A percentile compares a stretch with the other conserved stretches of the same genome.
Evolutionary conservation across 2,888 invertebrate species (phyloP).

Genomic region (Sussaba pulchella): DNA sequence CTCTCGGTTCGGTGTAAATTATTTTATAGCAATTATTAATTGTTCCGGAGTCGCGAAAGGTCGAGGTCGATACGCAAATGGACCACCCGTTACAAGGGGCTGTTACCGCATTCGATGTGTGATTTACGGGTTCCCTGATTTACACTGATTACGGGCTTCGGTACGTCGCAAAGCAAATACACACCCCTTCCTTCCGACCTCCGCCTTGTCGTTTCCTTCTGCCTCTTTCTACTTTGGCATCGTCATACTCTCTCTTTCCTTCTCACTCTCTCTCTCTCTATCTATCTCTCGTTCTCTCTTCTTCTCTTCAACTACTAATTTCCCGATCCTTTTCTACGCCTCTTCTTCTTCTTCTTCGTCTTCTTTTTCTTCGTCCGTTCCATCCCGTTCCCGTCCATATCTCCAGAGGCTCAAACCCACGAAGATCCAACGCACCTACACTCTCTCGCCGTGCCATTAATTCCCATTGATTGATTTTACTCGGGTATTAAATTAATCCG

Average conservation of each 20-base stretch:
- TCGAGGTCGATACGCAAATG: constrained; percentile 53
- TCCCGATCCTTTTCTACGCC: background rate
- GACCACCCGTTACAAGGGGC: constrained; percentile 78
- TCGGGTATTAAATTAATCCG: constrained; percentile 81
- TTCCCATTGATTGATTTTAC: constrained; percentile 82
- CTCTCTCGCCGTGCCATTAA: constrained; percentile 75
- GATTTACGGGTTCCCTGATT: constrained; percentile 84
- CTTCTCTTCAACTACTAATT: too few relatives aligned
- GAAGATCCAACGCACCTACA: constrained; percentile 69
- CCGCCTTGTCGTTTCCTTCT: constrained; percentile 15
- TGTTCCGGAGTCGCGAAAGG: constrained; percentile 31
- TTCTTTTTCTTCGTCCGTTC: background rate
- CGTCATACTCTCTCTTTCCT: constrained; percentile 10
- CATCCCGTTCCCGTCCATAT: constrained; percentile 56
- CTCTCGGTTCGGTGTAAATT: constrained; percentile 34
- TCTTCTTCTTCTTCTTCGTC: background rate
- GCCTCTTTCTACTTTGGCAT: constrained; percentile 33
- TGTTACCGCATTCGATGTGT: constrained; percentile 80
- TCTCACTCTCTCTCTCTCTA: background rate
- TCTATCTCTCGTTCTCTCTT: background rate
- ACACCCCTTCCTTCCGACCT: constrained; percentile 71
- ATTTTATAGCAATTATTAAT: constrained; percentile 47
- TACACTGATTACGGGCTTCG: constrained; percentile 83
- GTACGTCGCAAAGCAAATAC: constrained; percentile 82
- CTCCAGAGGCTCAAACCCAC: constrained; percentile 20